phyloP scores from a whole-genome alignment of 2,113 vertebrate species.

The Upupa epops region DNA sequence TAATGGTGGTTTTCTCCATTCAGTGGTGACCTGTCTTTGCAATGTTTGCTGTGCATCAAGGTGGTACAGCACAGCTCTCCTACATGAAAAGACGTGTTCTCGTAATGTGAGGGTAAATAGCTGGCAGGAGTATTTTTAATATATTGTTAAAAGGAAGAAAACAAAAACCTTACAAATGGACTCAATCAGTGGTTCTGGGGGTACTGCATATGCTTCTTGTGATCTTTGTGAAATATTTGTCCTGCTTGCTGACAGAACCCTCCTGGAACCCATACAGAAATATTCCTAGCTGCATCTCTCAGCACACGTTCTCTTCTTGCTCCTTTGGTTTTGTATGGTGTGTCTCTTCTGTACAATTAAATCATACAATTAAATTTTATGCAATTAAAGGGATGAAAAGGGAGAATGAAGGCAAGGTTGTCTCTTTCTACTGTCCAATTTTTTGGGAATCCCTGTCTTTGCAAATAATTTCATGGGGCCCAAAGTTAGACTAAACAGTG shows the following conservation, averaged over 20 bases:
- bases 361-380: background rate
- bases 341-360: background rate
- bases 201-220: background rate
- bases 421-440: background rate
- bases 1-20: background rate
- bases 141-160: background rate
- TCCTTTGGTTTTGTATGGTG: background rate
- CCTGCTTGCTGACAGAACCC: background rate
- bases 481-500: slow-evolving; percentile 75
- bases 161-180: background rate
- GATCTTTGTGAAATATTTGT: background rate
- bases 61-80: background rate
- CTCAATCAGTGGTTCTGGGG: background rate
- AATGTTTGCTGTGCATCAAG: background rate
- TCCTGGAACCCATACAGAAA: background rate
- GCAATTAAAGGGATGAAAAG: background rate
- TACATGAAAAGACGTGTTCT: background rate
- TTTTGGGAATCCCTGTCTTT: slow-evolving; percentile 68
- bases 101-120: background rate
- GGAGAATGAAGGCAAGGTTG: background rate
- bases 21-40: slow-evolving; percentile 8
- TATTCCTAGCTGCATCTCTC: background rate
- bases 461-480: slow-evolving; percentile 70
- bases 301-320: background rate
- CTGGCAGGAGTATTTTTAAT: background rate